A percentile compares a stretch with the other conserved stretches of the same genome.
Conservation (phyloP, 1,140 invertebrate genomes). For the Rhopalosiphum padi region DNA sequence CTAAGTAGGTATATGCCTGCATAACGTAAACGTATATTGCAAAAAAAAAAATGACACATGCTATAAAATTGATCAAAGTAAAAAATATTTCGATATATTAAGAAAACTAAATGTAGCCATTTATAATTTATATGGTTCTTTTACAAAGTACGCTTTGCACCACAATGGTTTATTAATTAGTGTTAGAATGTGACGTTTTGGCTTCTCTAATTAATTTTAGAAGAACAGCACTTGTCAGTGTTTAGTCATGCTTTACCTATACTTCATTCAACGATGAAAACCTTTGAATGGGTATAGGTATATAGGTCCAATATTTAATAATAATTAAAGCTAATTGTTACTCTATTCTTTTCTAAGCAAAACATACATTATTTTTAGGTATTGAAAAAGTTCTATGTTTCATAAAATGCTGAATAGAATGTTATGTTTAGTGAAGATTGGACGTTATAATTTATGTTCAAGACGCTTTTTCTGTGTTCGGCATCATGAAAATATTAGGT, state of each 20-base stretch:
- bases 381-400: not conserved
- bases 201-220: conserved; percentile 21
- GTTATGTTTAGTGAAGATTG: not conserved
- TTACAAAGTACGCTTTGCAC: not conserved
- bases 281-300: not conserved
- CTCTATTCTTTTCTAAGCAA: not conserved
- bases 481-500: not conserved
- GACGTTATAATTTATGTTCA: not conserved
- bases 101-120: not conserved
- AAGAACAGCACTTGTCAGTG: conserved; percentile 11
- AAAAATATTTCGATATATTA: not conserved
- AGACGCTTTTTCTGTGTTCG: not conserved
- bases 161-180: conserved; percentile 24
- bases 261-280: not conserved
- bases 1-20: too few relatives aligned
- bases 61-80: not conserved
- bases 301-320: not conserved
- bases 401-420: not conserved
- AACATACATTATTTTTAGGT: not conserved
- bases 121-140: not conserved
- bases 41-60: not conserved
- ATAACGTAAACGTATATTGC: not conserved
- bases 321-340: not conserved
- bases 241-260: conserved; percentile 20
- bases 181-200: conserved; percentile 11